These are phyloP conservation scores for Aspiorhynchus laticeps DNA, from an alignment of 2,113 vertebrate species.

Conservation along the genomic window DNA sequence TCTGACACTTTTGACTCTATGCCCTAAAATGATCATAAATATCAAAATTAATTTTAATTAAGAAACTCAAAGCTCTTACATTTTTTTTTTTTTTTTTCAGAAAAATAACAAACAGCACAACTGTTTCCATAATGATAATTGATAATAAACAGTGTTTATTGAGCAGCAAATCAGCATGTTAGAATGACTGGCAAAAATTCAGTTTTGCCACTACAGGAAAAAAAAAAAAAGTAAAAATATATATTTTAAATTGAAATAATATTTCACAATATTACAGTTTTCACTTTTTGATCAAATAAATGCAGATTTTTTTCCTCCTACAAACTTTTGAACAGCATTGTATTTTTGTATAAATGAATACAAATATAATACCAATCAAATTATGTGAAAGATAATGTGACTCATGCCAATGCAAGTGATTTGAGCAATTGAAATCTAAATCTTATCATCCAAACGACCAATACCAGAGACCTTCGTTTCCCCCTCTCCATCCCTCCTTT, in stretches of 20 bases:
- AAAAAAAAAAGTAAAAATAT: too few species aligned
- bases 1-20: not conserved
- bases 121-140: not conserved
- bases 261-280: too few species aligned
- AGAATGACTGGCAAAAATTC: not conserved
- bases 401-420: not conserved
- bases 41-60: not conserved
- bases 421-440: not conserved
- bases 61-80: not conserved
- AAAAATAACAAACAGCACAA: too few species aligned
- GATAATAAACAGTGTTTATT: too few species aligned
- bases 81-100: too few species aligned
- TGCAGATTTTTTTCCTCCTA: not conserved
- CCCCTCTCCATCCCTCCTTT: conserved; percentile 38
- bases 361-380: not conserved
- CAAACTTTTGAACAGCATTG: not conserved
- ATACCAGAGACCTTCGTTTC: conserved; percentile 27
- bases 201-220: not conserved
- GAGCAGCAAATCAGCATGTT: not conserved
- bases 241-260: too few species aligned
- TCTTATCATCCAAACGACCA: conserved; percentile 1
- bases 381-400: not conserved
- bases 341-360: not conserved
- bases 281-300: not conserved
- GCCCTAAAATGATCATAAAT: not conserved